phyloP scores from a whole-genome alignment of 1,140 invertebrate species.

The Liolophura sinensis region DNA sequence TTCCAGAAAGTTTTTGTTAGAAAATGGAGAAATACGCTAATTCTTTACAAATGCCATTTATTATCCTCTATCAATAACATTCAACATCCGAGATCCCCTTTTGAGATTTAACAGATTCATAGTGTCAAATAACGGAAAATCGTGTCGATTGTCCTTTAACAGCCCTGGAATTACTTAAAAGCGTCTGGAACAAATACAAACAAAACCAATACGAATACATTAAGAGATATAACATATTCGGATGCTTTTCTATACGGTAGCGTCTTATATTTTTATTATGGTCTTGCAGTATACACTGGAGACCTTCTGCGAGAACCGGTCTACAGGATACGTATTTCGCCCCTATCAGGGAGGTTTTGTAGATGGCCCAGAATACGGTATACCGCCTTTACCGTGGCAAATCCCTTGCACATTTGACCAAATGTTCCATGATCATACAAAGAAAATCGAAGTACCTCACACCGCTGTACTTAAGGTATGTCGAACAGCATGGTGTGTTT shows the following conservation, averaged over 20 bases:
- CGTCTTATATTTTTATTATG: not conserved
- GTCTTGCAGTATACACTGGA: conserved; percentile 42
- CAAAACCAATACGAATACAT: not conserved
- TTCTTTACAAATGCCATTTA: too few species aligned
- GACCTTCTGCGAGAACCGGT: conserved; percentile 36
- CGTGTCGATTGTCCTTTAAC: too few species aligned
- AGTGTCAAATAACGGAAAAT: too few species aligned
- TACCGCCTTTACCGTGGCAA: conserved; percentile 32
- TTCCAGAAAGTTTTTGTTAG: not conserved
- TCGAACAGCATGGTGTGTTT: not conserved
- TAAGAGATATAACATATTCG: not conserved
- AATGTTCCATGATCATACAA: conserved; percentile 31
- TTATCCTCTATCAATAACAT: too few species aligned
- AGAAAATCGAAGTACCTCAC: conserved; percentile 38
- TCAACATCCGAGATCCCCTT: too few species aligned
- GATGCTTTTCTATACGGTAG: not conserved
- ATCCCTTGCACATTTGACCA: conserved; percentile 27
- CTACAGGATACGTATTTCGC: conserved; percentile 26
- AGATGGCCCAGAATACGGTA: conserved; percentile 40
- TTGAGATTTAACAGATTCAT: too few species aligned
- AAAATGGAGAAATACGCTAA: not conserved
- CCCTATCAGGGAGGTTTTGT: conserved; percentile 32
- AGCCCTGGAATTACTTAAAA: not conserved
- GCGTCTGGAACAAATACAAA: too few species aligned
- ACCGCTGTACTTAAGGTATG: conserved; percentile 35